A percentile compares a stretch with the other conserved stretches of the same genome.
Evolutionary conservation across 2,888 invertebrate genomes (phyloP).

Genomic region (Nycteola revayana): DNA sequence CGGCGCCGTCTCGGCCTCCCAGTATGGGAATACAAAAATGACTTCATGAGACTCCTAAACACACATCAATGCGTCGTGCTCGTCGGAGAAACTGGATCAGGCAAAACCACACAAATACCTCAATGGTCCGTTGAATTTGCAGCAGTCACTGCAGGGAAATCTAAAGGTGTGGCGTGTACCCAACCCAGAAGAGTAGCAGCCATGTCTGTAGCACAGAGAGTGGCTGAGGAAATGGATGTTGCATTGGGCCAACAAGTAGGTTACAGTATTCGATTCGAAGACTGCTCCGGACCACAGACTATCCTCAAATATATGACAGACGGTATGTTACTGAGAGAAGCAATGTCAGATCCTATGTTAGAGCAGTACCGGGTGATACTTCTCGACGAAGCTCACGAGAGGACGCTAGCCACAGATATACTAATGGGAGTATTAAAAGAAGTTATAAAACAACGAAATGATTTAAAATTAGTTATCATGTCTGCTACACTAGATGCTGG

Average conservation of each 20-base stretch:
- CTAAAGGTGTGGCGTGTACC: slow-evolving; percentile 93
- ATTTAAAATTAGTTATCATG: slow-evolving; percentile 99
- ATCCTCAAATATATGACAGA: slow-evolving; percentile 99
- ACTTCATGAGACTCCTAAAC: slow-evolving; percentile 96
- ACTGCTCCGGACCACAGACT: slow-evolving; percentile 97
- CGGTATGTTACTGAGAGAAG: slow-evolving; percentile 99
- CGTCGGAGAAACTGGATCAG: slow-evolving; percentile 99
- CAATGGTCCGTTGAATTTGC: slow-evolving; percentile 82
- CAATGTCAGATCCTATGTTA: slow-evolving; percentile 99
- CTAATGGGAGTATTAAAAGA: slow-evolving; percentile 99
- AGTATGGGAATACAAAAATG: slow-evolving; percentile 98
- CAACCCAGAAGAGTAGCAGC: slow-evolving; percentile 99
- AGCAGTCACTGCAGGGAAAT: slow-evolving; percentile 57
- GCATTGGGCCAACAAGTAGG: slow-evolving; percentile 85
- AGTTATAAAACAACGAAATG: slow-evolving; percentile 94
- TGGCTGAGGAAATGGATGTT: slow-evolving; percentile 99
- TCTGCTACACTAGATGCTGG: slow-evolving; percentile 99
- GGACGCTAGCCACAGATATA: slow-evolving; percentile 98
- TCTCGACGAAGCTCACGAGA: slow-evolving; percentile 99
- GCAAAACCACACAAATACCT: slow-evolving; percentile 99
- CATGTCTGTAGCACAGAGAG: slow-evolving; percentile 99
- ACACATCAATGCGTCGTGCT: slow-evolving; percentile 97
- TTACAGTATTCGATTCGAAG: slow-evolving; percentile 97
- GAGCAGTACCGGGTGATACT: slow-evolving; percentile 97
- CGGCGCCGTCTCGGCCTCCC: slow-evolving; percentile 95